phyloP scores from a whole-genome alignment of 2,113 vertebrate species.

The Thunnus thynnus region DNA sequence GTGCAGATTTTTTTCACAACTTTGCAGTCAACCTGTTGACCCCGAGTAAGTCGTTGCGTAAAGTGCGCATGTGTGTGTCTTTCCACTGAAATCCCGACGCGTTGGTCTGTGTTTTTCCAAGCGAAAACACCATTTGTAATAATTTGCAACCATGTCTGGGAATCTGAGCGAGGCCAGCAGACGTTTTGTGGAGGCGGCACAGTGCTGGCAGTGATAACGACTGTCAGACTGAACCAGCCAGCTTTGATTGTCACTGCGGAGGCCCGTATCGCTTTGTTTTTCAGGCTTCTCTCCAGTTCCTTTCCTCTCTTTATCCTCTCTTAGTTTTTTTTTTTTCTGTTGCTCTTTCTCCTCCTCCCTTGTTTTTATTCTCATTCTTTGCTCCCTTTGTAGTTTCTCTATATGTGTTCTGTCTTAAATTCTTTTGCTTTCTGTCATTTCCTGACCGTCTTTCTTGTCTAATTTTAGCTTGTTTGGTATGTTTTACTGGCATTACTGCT shows the following conservation, averaged over 20 bases:
- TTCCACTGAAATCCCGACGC: background rate
- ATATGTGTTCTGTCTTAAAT: background rate
- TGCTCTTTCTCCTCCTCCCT: background rate
- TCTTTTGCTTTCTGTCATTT: no score
- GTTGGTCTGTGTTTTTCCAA: background rate
- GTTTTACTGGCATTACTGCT: background rate
- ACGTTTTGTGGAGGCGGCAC: constrained; percentile 19
- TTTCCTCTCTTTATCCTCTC: constrained; percentile 2
- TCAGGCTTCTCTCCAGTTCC: background rate
- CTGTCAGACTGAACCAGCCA: background rate
- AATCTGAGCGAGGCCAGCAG: background rate
- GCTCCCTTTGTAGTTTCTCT: background rate
- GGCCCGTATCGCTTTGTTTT: background rate
- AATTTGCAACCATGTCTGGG: constrained; percentile 3
- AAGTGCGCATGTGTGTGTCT: background rate
- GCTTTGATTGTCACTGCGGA: constrained; percentile 38
- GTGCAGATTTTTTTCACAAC: background rate
- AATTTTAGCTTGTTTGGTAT: background rate
- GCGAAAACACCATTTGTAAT: constrained; percentile 18
- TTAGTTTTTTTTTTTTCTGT: background rate
- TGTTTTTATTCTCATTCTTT: background rate
- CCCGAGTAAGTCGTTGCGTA: background rate
- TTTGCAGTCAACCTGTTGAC: background rate
- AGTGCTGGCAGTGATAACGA: constrained; percentile 19
- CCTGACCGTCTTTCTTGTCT: no score